Base-by-base conservation (phyloP, 2,888 invertebrate species). In the Drepanosiphum platanoidis region DNA sequence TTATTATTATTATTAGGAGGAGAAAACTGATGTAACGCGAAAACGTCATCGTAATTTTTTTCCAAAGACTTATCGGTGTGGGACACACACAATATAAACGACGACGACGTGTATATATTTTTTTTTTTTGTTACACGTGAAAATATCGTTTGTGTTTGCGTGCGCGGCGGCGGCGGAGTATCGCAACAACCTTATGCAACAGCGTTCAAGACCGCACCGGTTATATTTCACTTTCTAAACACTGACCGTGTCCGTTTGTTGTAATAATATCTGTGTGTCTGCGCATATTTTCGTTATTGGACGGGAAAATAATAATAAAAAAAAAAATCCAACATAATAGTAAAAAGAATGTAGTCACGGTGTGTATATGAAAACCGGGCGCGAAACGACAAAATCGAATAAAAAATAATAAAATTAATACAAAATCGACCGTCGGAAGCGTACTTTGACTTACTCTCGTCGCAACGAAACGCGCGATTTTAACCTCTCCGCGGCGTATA, bases 161-260 rank as follows among this genome's bases (percentile, higher is more conserved):
- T n/a, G n/a, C n/a, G n/a, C n/a, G n/a, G n/a, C n/a, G n/a, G n/a
- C n/a, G n/a, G n/a, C n/a, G 22, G 30, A 46, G 68, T 84, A 75
- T 84, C 84, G 84, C 74, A 84, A 84, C 52, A 68, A 46, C 27
- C 77, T 77, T 84, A 84, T 84, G 83, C 84, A 77, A 77, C 52
- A 66, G 30, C 58, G 68, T 84, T 84, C 84, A 77, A 77, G 77
- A 84, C 84, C 75, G 66, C 77, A 68, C 74, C 74, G 84, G 84
- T 83, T 83, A 36, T 77, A 75, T 75, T 84, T 84, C 84, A 84
- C 84, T 84, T 84, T 84, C 84, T 84, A 84, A 84, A 84, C 77
- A 52, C 84, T 84, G 84, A 84, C 84, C 84, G 84, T 84, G 84
- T 84, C 84, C 84, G 75, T 84, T 84, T 77, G 84, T 84, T 77